Percentiles rank a stretch among this genome's conserved stretches.
phyloP scores from a whole-genome alignment of 2,888 invertebrate species.

The Hoplodrina blanda region DNA sequence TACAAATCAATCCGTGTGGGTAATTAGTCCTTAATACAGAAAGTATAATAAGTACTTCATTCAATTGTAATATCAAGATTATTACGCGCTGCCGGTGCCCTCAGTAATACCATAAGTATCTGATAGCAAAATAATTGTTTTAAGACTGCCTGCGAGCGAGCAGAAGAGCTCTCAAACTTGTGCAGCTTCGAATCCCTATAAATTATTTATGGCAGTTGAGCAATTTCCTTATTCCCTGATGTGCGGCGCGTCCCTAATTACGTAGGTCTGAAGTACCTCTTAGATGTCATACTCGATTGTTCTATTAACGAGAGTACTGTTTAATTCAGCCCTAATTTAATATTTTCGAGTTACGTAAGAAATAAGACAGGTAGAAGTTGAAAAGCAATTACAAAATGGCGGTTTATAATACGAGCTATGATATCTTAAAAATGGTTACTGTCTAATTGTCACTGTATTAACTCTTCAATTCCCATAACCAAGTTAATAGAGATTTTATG shows the following conservation, averaged over 20 bases:
- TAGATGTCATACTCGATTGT: slow-evolving; percentile 77
- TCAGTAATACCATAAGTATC: slow-evolving; percentile 63
- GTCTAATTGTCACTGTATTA: neutral
- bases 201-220: slow-evolving; percentile 87
- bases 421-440: slow-evolving; percentile 18
- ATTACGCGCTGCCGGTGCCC: slow-evolving; percentile 16
- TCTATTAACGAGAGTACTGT: slow-evolving; percentile 76
- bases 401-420: slow-evolving; percentile 2
- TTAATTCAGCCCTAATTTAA: slow-evolving; percentile 73
- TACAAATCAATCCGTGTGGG: neutral
- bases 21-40: neutral
- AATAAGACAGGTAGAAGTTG: slow-evolving; percentile 33
- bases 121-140: slow-evolving; percentile 70
- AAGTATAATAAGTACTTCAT: slow-evolving; percentile 6
- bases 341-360: slow-evolving; percentile 58
- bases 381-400: slow-evolving; percentile 22
- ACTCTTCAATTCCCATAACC: no score
- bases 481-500: no score
- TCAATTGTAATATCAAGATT: slow-evolving; percentile 12
- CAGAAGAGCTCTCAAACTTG: slow-evolving; percentile 84
- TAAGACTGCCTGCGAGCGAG: slow-evolving; percentile 63
- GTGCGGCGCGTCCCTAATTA: slow-evolving; percentile 77
- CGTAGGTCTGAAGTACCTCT: slow-evolving; percentile 80
- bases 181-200: slow-evolving; percentile 82
- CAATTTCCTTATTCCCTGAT: slow-evolving; percentile 78